phyloP scores from a whole-genome alignment of 2,888 invertebrate genomes.

The Melanotus villosus region DNA sequence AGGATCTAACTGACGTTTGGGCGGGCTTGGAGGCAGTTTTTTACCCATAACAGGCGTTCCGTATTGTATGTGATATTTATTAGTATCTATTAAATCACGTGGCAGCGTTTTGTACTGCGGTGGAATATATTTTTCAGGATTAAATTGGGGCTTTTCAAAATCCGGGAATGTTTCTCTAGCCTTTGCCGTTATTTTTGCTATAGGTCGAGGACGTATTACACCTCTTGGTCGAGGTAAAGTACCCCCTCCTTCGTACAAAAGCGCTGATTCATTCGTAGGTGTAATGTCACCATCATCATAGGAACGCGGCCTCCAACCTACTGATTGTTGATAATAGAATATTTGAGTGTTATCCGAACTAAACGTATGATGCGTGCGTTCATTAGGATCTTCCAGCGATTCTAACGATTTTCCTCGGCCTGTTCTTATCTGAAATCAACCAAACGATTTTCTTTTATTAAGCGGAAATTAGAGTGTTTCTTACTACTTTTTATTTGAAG shows the following conservation, averaged over 20 bases:
- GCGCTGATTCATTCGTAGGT: conserved; percentile 83
- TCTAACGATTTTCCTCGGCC: conserved; percentile 89
- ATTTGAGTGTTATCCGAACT: conserved; percentile 74
- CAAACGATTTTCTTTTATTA: conserved; percentile 18
- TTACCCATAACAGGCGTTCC: conserved; percentile 81
- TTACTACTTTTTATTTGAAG: too few relatives aligned
- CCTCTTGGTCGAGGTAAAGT: conserved; percentile 90
- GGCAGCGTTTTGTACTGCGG: conserved; percentile 72
- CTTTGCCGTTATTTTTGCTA: conserved; percentile 81
- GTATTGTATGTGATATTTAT: conserved; percentile 66
- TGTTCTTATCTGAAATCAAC: conserved; percentile 78
- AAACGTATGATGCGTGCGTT: conserved; percentile 75
- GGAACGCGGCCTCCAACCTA: conserved; percentile 73
- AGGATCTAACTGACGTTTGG: conserved; percentile 75
- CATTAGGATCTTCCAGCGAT: conserved; percentile 85
- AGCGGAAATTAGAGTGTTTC: too few relatives aligned
- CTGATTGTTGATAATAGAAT: conserved; percentile 69
- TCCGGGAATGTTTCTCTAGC: conserved; percentile 68
- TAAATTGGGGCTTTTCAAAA: conserved; percentile 68
- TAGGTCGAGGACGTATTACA: conserved; percentile 84
- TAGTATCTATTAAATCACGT: conserved; percentile 69
- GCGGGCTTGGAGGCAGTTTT: conserved; percentile 86
- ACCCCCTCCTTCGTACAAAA: conserved; percentile 80
- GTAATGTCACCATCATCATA: conserved; percentile 94
- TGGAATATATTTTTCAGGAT: conserved; percentile 63